Evolutionary conservation across 2,113 vertebrate species (phyloP), one percentile per base, ranked within the genome.

Genomic region (Heteronetta atricapilla): DNA sequence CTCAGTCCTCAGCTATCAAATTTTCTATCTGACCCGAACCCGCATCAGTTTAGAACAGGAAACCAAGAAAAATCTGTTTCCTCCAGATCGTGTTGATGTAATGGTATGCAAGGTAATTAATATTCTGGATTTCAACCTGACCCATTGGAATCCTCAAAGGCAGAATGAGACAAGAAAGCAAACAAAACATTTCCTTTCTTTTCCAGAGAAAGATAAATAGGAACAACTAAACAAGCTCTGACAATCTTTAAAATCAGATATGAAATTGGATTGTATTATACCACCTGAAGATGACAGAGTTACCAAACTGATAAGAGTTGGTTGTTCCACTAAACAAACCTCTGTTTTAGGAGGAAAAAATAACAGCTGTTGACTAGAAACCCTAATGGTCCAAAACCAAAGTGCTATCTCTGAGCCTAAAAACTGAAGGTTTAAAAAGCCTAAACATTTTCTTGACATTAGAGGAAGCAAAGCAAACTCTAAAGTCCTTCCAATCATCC

Each of bases 1-100:
- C 68, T 11, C 5, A 58, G 73, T 93, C 60, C 33, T 70, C 56
- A 93, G 26, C 64, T 92, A 72, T 82, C 73, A 55, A 52, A 52
- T 88, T 66, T 88, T 68, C 56, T 90, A 55, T 88, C 83, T 89
- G 86, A 88, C 67, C 86, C 50, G 44, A 70, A 81, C 52, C 26
- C 77, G 75, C 52, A 63, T 55, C 25, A 52, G 26, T 75, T 93
- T 83, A 68, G 26, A 93, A 78, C 80, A 95, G 96, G 94, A 97
- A 95, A 93, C 77, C 22, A 77, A 78, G 94, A 94, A 94, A 96
- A 94, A 94, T 90, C 87, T 97, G 92, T 96, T 97, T 97, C 95
- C 95, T 97, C 26, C 52, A 86, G 96, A 93, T 94, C 64, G 11
- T 5, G 33, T 52, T 86, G 90, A 93, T 0, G 8, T 95, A 86